Conservation (phyloP, 2,888 invertebrate species). For the Himalopsyche anomala region DNA sequence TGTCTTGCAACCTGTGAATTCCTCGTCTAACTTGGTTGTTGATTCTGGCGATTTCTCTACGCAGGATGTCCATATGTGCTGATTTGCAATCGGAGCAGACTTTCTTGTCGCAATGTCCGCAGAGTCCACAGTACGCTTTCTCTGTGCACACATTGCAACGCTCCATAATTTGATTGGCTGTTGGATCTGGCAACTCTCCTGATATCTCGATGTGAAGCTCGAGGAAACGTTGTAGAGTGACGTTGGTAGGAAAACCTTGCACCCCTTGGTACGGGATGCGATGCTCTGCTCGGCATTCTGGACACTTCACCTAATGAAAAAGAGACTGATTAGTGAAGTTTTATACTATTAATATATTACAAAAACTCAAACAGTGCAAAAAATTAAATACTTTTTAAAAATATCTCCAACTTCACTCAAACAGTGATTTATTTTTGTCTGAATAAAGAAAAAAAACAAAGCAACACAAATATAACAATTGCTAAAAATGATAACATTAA, state of each 20-base stretch:
- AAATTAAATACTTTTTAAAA: too few relatives aligned
- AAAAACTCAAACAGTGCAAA: too few relatives aligned
- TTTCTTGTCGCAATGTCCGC: conserved; percentile 98
- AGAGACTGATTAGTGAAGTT: not conserved
- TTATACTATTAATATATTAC: too few relatives aligned
- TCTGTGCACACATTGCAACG: conserved; percentile 95
- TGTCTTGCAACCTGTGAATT: conserved; percentile 91
- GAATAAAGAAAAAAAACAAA: too few relatives aligned
- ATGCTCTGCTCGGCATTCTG: conserved; percentile 98
- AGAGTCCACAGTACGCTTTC: conserved; percentile 91
- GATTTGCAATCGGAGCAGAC: conserved; percentile 97
- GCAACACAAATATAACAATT: too few relatives aligned
- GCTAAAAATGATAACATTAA: too few relatives aligned
- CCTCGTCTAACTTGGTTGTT: conserved; percentile 93
- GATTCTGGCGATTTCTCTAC: conserved; percentile 92
- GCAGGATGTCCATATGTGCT: conserved; percentile 96
- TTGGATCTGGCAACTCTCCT: conserved; percentile 93
- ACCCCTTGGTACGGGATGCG: conserved; percentile 96
- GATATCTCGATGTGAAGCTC: conserved; percentile 96
- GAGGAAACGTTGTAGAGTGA: conserved; percentile 94
- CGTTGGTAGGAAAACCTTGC: conserved; percentile 96
- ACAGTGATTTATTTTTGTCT: too few relatives aligned
- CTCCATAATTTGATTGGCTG: conserved; percentile 94
- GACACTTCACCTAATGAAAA: conserved; percentile 91
- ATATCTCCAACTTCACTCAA: too few relatives aligned